These are phyloP conservation scores for Tethya wilhelma DNA, from an alignment of 37 sponge, comb jelly and placozoan genomes.

Conservation along the genomic window DNA sequence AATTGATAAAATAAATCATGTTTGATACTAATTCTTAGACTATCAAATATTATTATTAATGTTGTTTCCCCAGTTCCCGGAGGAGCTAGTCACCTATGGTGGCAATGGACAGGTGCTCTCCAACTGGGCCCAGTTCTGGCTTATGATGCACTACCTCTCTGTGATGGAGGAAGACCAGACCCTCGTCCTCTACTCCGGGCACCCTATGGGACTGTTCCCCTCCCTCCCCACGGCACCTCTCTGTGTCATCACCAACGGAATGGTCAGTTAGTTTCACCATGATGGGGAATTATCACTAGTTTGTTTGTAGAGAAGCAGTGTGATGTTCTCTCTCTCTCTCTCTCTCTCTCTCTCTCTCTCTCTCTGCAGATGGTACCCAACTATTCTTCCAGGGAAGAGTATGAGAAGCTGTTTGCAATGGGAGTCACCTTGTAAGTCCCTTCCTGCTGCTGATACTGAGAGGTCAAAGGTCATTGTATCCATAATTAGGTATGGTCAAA, in stretches of 20 bases:
- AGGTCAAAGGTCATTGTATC: too few relatives aligned
- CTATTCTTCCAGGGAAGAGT: constrained; percentile 86
- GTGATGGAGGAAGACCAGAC: constrained; percentile 94
- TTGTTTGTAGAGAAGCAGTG: too few relatives aligned
- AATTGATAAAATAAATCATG: too few relatives aligned
- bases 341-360: background rate
- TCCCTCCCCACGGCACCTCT: constrained; percentile 81
- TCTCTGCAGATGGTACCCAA: constrained; percentile 89
- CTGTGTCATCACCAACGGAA: constrained; percentile 95
- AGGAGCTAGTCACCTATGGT: constrained; percentile 98
- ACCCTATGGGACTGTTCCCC: constrained; percentile 97
- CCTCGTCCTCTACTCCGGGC: constrained; percentile 96
- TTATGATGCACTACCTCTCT: constrained; percentile 93
- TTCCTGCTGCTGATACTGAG: too few relatives aligned
- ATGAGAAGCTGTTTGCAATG: constrained; percentile 95
- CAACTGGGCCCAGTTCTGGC: constrained; percentile 99
- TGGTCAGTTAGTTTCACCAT: too few relatives aligned
- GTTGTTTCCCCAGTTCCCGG: constrained; percentile 76
- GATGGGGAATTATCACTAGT: too few relatives aligned
- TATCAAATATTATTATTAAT: too few relatives aligned
- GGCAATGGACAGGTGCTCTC: constrained; percentile 99
- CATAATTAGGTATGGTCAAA: constrained; percentile 98
- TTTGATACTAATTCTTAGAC: too few relatives aligned
- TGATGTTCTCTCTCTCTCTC: background rate
- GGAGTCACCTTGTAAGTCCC: too few relatives aligned